Evolutionary conservation across 2,888 invertebrate species (phyloP).

Genomic region (Leptinotarsa tumamoca): DNA sequence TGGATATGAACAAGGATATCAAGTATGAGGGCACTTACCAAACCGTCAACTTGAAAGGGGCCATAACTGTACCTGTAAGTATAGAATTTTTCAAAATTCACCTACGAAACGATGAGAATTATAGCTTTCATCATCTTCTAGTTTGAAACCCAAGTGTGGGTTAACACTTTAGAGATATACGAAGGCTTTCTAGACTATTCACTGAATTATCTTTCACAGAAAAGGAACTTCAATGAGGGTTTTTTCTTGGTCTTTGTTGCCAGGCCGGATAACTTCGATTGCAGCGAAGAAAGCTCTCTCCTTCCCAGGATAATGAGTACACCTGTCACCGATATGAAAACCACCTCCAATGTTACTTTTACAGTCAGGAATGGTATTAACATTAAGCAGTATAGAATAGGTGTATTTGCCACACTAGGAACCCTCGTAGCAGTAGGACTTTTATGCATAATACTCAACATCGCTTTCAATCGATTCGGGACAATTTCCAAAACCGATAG

Average conservation of each 20-base stretch:
- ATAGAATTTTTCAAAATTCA: not conserved
- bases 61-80: slow-evolving; percentile 80
- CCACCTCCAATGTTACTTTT: slow-evolving; percentile 66
- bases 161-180: no score
- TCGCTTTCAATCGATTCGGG: slow-evolving; percentile 55
- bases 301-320: slow-evolving; percentile 53
- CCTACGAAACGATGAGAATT: not conserved
- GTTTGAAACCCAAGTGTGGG: no score
- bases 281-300: slow-evolving; percentile 61
- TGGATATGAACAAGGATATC: slow-evolving; percentile 82
- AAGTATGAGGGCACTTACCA: slow-evolving; percentile 81
- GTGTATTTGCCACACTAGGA: slow-evolving; percentile 69
- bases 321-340: slow-evolving; percentile 24
- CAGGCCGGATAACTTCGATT: slow-evolving; percentile 75
- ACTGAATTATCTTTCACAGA: slow-evolving; percentile 67
- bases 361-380: slow-evolving; percentile 71
- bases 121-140: no score
- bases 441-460: slow-evolving; percentile 63
- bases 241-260: slow-evolving; percentile 86
- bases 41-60: slow-evolving; percentile 82
- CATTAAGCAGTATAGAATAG: slow-evolving; percentile 73
- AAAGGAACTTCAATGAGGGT: slow-evolving; percentile 74
- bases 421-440: slow-evolving; percentile 70
- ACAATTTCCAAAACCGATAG: slow-evolving; percentile 49
- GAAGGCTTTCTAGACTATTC: not conserved